Conservation (phyloP, 2,888 invertebrate genomes). For the Lasioglossum morio region DNA sequence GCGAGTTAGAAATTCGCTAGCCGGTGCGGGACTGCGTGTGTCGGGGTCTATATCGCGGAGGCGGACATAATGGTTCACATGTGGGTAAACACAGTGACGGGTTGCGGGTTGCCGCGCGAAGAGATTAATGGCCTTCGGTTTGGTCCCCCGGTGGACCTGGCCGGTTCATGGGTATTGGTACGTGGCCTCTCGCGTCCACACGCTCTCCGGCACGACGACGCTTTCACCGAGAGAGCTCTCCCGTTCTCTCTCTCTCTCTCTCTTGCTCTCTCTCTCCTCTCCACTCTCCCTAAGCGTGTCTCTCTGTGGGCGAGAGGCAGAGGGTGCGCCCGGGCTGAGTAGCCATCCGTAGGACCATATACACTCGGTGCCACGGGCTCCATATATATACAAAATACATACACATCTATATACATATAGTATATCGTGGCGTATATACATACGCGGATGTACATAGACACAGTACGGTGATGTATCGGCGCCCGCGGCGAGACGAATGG, state of each 20-base stretch:
- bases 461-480: slow-evolving; percentile 82
- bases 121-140: slow-evolving; percentile 84
- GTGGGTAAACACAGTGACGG: slow-evolving; percentile 85
- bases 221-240: slow-evolving; percentile 2
- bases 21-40: slow-evolving; percentile 55
- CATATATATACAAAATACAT: slow-evolving; percentile 29
- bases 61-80: slow-evolving; percentile 84
- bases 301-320: slow-evolving; percentile 60
- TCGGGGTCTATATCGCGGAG: slow-evolving; percentile 80
- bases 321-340: slow-evolving; percentile 81
- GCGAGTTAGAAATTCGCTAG: slow-evolving; percentile 65
- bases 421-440: slow-evolving; percentile 16
- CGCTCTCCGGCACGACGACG: slow-evolving; percentile 12
- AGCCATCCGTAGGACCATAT: slow-evolving; percentile 79
- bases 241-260: not conserved
- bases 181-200: slow-evolving; percentile 32
- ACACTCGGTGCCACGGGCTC: slow-evolving; percentile 68
- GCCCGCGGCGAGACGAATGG: slow-evolving; percentile 83
- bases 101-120: slow-evolving; percentile 83
- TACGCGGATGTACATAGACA: slow-evolving; percentile 69
- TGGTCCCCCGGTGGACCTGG: slow-evolving; percentile 74
- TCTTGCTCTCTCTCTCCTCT: not conserved
- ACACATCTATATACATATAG: slow-evolving; percentile 19
- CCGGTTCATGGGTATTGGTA: slow-evolving; percentile 59
- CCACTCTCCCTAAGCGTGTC: slow-evolving; percentile 47